phyloP scores from a whole-genome alignment of 2,113 vertebrate genomes.

The Mus musculus region GRCm39 chr17:67745501-67746000 shows the following conservation, averaged over 20 bases:
- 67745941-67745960: neutral
- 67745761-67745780: neutral
- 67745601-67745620: neutral
- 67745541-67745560: neutral
- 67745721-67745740: neutral
- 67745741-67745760: neutral
- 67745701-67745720: neutral
- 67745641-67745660: neutral
- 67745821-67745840: neutral
- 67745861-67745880: neutral
- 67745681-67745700: neutral
- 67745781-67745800: no score
- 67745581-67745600: neutral
- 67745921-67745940: neutral
- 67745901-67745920: neutral
- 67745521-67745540: neutral
- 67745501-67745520: slow-evolving; percentile 1
- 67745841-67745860: neutral
- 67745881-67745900: neutral
- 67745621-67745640: neutral
- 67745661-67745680: neutral
- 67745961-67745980: neutral
- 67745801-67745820: accelerated
- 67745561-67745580: neutral
- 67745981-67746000: neutral